Evolutionary conservation across 2,888 invertebrate species (phyloP), one percentile per base, ranked within the genome.

Genomic region (Griposia aprilina): DNA sequence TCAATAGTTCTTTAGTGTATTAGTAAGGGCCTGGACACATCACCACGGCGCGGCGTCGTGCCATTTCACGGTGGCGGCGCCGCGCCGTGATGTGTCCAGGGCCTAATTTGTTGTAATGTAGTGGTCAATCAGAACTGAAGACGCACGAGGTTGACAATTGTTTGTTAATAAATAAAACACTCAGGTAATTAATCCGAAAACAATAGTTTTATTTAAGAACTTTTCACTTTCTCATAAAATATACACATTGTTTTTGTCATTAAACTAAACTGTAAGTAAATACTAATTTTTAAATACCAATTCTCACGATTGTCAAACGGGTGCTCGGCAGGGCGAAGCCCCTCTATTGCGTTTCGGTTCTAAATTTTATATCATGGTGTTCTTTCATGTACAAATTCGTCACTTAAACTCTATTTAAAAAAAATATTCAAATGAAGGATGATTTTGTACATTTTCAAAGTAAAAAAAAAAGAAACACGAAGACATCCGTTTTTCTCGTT

Each of bases 151-250:
- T 91, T 90, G 83, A 83, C 82, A 82, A 84, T 68, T 63, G 30
- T 68, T 88, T 89, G 89, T 87, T 90, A 87, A 88, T 83, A 96
- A 97, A 97, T 96, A 96, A 97, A 97, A 97, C 96, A 91, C 94
- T 74, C 90, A 90, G 85, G 90, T 94, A 94, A 95, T 95, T 97
- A 97, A 97, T 97, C 97, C 97, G 97, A 97, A 97, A 97, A 97
- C 97, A 97, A 97, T 97, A 96, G 97, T 97, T 97, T 96, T 97
- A 97, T 97, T 97, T 96, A 96, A 96, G 96, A 96, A 96, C 95
- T 95, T 96, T 96, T 96, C 96, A 96, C 95, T 96, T 96, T 96
- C 94, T 97, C 97, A 96, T 97, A 97, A 97, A 96, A 97, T 97
- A 97, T 97, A 97, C 97, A 97, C 97, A 96, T 96, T 97, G 96